Percentiles rank a stretch among this genome's conserved stretches.
Evolutionary conservation across 2,797 vertebrate genomes (phyloP).

Genomic region (Hemitrygon akajei): DNA sequence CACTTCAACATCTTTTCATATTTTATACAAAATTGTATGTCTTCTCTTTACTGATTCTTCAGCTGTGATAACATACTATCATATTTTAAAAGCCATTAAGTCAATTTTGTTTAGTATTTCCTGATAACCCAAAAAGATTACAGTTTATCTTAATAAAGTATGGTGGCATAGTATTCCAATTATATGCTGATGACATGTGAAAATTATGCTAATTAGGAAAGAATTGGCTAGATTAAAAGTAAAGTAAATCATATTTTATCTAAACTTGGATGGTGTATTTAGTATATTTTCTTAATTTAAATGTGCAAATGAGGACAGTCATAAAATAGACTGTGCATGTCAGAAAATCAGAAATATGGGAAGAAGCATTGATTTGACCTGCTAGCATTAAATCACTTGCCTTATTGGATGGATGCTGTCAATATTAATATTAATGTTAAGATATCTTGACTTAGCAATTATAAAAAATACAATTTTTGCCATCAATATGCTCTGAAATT

Average conservation of each 20-base stretch:
- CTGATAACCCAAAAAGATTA: neutral
- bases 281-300: neutral
- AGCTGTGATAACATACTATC: neutral
- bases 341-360: neutral
- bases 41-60: neutral
- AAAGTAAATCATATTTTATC: neutral
- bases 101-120: neutral
- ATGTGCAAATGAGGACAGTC: neutral
- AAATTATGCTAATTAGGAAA: neutral
- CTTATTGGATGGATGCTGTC: neutral
- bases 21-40: constrained; percentile 10
- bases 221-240: neutral
- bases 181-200: neutral
- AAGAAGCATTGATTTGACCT: neutral
- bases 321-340: neutral
- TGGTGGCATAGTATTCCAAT: neutral
- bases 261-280: neutral
- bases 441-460: neutral
- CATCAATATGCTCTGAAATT: neutral
- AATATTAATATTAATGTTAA: neutral
- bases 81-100: neutral
- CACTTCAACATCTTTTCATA: neutral
- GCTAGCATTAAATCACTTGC: neutral
- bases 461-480: neutral
- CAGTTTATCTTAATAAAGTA: no score